Conservation (phyloP, 2,888 invertebrate genomes). For the Emmelina monodactyla region DNA sequence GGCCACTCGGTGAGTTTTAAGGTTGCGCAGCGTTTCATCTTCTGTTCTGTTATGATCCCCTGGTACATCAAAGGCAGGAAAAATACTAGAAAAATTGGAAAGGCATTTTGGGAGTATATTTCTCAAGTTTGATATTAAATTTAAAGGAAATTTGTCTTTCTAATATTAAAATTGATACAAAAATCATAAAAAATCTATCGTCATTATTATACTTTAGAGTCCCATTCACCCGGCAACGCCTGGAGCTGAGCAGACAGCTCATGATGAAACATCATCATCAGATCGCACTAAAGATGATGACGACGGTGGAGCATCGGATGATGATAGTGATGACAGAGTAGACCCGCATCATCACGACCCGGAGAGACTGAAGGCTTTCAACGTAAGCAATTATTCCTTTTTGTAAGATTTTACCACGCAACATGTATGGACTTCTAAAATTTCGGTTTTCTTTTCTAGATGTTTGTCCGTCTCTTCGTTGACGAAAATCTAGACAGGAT, state of each 20-base stretch:
- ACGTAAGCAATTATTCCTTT: slow-evolving; percentile 70
- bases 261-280: slow-evolving; percentile 89
- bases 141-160: too few species aligned
- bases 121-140: too few species aligned
- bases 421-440: not conserved
- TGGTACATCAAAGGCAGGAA: too few species aligned
- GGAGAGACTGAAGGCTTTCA: slow-evolving; percentile 94
- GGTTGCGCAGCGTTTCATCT: slow-evolving; percentile 57
- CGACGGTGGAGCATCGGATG: slow-evolving; percentile 70
- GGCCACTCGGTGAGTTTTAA: slow-evolving; percentile 75
- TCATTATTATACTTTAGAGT: too few species aligned
- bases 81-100: too few species aligned
- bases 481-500: slow-evolving; percentile 96
- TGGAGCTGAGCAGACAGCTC: slow-evolving; percentile 70
- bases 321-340: slow-evolving; percentile 90
- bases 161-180: too few species aligned
- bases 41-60: too few species aligned
- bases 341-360: slow-evolving; percentile 90
- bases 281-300: slow-evolving; percentile 87
- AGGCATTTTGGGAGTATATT: too few species aligned
- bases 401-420: not conserved
- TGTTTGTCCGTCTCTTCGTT: slow-evolving; percentile 96
- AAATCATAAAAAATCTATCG: too few species aligned
- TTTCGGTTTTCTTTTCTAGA: slow-evolving; percentile 68
- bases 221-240: slow-evolving; percentile 67